These are phyloP conservation scores for Thyatira batis DNA, from an alignment of 2,888 invertebrate species.

Conservation along the genomic window DNA sequence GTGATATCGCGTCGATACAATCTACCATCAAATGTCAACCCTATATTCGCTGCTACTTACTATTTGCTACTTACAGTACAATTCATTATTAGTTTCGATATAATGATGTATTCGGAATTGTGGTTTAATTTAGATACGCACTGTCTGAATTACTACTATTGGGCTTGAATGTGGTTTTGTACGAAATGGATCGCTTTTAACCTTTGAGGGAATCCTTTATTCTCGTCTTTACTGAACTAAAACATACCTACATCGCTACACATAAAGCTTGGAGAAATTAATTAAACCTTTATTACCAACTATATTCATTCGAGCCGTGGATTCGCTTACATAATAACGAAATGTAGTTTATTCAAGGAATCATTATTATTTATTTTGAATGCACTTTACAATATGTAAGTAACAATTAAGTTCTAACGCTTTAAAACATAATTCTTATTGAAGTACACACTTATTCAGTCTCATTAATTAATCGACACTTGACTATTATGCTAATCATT, in stretches of 20 bases:
- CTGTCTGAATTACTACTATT: constrained; percentile 1
- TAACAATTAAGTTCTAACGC: too few relatives aligned
- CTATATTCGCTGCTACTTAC: neutral
- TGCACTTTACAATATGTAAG: too few relatives aligned
- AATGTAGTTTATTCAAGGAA: too few relatives aligned
- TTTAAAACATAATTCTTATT: too few relatives aligned
- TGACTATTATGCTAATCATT: too few relatives aligned
- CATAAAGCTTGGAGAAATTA: neutral
- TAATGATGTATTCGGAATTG: constrained; percentile 4
- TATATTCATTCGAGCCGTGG: too few relatives aligned
- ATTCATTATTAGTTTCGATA: neutral
- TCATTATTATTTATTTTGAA: too few relatives aligned
- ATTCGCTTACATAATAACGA: too few relatives aligned
- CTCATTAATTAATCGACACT: too few relatives aligned
- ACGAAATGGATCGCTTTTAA: constrained; percentile 2
- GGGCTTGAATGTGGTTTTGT: neutral
- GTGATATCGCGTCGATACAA: too few relatives aligned
- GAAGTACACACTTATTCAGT: too few relatives aligned
- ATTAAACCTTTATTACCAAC: neutral
- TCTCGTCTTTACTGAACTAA: neutral
- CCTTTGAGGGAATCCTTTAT: neutral
- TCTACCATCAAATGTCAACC: too few relatives aligned
- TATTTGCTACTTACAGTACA: neutral
- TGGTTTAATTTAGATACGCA: constrained; percentile 2
- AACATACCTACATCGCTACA: neutral